phyloP scores from a whole-genome alignment of 2,113 vertebrate species.

The Oncorhynchus nerka region DNA sequence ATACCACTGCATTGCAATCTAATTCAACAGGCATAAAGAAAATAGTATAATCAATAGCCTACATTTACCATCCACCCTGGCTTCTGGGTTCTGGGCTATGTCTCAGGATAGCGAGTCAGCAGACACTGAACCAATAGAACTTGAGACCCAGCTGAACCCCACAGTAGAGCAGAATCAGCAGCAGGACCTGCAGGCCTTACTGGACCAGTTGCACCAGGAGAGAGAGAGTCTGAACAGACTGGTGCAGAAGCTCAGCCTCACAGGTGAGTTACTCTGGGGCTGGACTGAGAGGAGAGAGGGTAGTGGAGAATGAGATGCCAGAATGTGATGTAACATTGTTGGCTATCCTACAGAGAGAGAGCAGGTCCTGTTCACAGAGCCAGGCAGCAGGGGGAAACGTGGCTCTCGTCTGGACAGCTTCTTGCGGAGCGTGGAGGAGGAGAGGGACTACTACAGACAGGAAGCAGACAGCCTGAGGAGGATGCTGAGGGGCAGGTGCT shows the following conservation, averaged over 20 bases:
- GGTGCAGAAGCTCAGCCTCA: slow-evolving; percentile 29
- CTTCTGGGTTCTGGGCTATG: background rate
- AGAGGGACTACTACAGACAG: slow-evolving; percentile 62
- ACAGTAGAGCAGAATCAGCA: slow-evolving; percentile 21
- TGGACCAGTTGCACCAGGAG: slow-evolving; percentile 39
- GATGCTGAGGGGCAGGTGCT: slow-evolving; percentile 64
- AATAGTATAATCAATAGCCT: background rate
- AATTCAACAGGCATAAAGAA: background rate
- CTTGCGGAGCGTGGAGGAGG: slow-evolving; percentile 65
- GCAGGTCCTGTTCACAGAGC: slow-evolving; percentile 57
- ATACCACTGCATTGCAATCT: background rate
- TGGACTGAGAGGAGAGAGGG: no score
- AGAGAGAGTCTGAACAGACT: slow-evolving; percentile 27
- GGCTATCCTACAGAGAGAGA: slow-evolving; percentile 29
- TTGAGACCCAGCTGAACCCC: slow-evolving; percentile 3
- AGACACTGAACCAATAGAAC: slow-evolving; percentile 20
- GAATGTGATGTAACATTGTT: background rate
- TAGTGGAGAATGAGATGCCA: no score
- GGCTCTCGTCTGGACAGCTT: slow-evolving; percentile 59
- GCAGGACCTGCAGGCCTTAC: slow-evolving; percentile 22
- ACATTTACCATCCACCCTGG: background rate
- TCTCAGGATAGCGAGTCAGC: slow-evolving; percentile 16
- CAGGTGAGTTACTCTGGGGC: slow-evolving; percentile 13
- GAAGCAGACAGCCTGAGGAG: slow-evolving; percentile 68
- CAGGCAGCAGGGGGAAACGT: slow-evolving; percentile 18